Conservation (phyloP, 2,888 invertebrate species). For the Scelioninae gen. 1 region DNA sequence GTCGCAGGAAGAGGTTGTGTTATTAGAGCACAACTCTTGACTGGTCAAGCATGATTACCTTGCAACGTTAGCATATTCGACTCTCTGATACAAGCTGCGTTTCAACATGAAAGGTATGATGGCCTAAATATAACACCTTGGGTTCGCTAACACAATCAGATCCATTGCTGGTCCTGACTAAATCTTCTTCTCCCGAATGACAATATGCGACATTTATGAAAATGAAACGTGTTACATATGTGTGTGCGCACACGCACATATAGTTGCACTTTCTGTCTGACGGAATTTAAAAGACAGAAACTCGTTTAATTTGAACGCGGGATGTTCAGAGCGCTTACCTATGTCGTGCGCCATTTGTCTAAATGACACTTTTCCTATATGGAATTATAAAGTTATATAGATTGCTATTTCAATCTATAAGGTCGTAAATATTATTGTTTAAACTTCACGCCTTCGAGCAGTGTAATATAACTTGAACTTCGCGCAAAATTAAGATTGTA, state of each 20-base stretch:
- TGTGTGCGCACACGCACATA: neutral
- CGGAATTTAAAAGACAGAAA: slow-evolving; percentile 29
- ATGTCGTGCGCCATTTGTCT: neutral
- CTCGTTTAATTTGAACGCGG: slow-evolving; percentile 35
- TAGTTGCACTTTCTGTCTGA: too few relatives aligned
- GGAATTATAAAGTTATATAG: too few relatives aligned
- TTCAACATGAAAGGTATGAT: slow-evolving; percentile 48
- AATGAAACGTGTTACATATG: slow-evolving; percentile 27
- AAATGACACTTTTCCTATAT: neutral
- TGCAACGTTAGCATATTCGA: slow-evolving; percentile 42
- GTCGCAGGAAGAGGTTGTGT: slow-evolving; percentile 48
- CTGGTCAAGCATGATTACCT: slow-evolving; percentile 53
- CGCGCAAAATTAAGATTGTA: slow-evolving; percentile 10
- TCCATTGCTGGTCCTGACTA: slow-evolving; percentile 40
- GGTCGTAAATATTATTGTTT: too few relatives aligned
- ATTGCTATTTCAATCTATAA: too few relatives aligned
- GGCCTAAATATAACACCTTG: slow-evolving; percentile 53
- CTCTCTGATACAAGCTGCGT: slow-evolving; percentile 52
- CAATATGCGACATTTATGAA: slow-evolving; percentile 45
- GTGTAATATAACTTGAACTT: slow-evolving; percentile 13
- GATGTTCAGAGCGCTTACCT: too few relatives aligned
- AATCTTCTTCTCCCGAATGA: slow-evolving; percentile 26
- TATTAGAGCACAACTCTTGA: slow-evolving; percentile 50
- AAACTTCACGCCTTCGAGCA: neutral
- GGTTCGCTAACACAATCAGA: slow-evolving; percentile 37